A percentile compares a stretch with the other conserved stretches of the same genome.
Conservation (phyloP, 2,113 vertebrate species). For the Damaliscus lunatus region DNA sequence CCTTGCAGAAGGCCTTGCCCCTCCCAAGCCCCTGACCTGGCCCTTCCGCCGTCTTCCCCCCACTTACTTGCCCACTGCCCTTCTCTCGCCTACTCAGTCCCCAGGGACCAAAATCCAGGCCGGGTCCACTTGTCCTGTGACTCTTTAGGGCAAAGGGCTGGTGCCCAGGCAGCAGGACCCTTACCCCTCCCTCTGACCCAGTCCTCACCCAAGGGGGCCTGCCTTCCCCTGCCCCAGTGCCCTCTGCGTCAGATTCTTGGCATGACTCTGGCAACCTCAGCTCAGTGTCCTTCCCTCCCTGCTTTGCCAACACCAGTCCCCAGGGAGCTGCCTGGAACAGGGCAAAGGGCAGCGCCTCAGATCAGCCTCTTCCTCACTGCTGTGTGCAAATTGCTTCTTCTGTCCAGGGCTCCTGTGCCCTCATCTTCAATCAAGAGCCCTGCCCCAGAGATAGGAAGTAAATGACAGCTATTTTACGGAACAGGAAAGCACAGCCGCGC, state of each 20-base stretch:
- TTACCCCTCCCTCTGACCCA: conserved; percentile 29
- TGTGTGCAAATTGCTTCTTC: background rate
- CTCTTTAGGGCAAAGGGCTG: conserved; percentile 13
- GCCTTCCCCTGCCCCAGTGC: conserved; percentile 43
- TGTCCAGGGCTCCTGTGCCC: background rate
- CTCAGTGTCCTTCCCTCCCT: background rate
- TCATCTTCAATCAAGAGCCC: background rate
- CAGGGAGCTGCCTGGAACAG: background rate
- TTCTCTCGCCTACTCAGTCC: background rate
- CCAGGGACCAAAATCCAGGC: background rate
- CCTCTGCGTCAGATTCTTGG: conserved; percentile 46
- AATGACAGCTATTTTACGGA: background rate
- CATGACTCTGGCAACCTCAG: background rate
- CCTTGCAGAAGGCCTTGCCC: background rate
- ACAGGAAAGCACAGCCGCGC: background rate
- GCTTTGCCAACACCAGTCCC: background rate
- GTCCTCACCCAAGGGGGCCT: background rate
- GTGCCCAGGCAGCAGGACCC: background rate
- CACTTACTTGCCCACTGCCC: background rate
- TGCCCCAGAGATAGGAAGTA: background rate
- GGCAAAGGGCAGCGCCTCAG: background rate
- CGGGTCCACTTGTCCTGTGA: background rate
- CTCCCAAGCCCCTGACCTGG: background rate
- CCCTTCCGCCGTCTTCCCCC: background rate
- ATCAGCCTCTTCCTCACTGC: background rate